Conservation (phyloP, 1,140 invertebrate genomes). For the Dinoponera quadriceps region DNA sequence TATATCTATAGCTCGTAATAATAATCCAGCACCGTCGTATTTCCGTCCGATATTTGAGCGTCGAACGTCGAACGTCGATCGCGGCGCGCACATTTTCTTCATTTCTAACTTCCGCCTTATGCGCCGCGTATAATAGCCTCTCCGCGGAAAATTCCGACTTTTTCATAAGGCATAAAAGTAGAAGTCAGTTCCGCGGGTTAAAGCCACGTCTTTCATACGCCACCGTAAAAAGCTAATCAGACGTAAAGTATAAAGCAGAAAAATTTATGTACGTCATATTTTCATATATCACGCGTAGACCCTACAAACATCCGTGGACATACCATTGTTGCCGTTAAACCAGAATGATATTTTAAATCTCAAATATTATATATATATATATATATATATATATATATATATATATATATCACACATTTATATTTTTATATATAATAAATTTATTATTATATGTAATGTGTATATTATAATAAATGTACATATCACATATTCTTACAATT, state of each 20-base stretch:
- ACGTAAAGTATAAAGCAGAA: slow-evolving; percentile 30
- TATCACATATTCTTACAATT: background rate
- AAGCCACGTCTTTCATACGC: slow-evolving; percentile 20
- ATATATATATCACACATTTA: background rate
- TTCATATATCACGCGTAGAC: slow-evolving; percentile 3
- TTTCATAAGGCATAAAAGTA: slow-evolving; percentile 26
- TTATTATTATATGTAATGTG: too few relatives aligned
- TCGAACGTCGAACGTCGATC: slow-evolving; percentile 10
- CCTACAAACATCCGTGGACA: background rate
- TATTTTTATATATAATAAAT: too few relatives aligned
- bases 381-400: background rate
- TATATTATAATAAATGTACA: background rate
- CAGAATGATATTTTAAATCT: slow-evolving; percentile 1
- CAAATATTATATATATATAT: background rate
- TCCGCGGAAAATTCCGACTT: slow-evolving; percentile 28
- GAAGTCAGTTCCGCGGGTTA: background rate
- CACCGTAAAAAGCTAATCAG: slow-evolving; percentile 38
- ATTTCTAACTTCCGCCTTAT: slow-evolving; percentile 43
- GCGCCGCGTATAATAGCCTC: slow-evolving; percentile 21
- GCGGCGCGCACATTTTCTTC: slow-evolving; percentile 25
- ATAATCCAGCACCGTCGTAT: slow-evolving; percentile 34
- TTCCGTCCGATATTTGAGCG: slow-evolving; percentile 32
- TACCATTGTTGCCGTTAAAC: background rate
- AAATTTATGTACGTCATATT: slow-evolving; percentile 24
- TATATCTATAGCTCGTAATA: slow-evolving; percentile 12